phyloP scores from a whole-genome alignment of 1,140 invertebrate species.

The Steinernema feltiae region DNA sequence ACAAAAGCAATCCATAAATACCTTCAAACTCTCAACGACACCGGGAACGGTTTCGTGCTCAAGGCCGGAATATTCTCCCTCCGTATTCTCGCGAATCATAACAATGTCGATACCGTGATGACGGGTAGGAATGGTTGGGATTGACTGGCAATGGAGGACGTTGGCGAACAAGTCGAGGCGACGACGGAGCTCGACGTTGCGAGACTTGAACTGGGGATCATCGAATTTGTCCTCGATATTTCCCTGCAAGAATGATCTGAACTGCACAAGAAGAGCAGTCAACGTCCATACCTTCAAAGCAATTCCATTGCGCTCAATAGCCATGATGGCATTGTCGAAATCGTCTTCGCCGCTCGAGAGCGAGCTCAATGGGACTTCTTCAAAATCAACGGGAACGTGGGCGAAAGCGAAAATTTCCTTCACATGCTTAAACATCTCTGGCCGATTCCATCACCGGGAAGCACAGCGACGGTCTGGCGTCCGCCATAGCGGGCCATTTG shows the following conservation, averaged over 20 bases:
- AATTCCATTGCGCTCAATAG: conserved; percentile 88
- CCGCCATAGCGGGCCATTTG: conserved; percentile 78
- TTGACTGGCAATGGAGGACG: conserved; percentile 86
- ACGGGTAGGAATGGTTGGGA: conserved; percentile 75
- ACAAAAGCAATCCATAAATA: background rate
- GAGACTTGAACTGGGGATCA: conserved; percentile 37
- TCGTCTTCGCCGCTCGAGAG: conserved; percentile 73
- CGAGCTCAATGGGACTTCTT: conserved; percentile 82
- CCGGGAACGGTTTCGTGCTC: conserved; percentile 91
- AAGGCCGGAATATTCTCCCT: conserved; percentile 82
- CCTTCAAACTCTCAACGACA: conserved; percentile 92
- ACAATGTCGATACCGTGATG: conserved; percentile 87
- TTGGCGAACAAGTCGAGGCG: conserved; percentile 90
- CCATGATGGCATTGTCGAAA: conserved; percentile 82
- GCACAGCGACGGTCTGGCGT: conserved; percentile 80
- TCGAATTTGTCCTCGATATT: conserved; percentile 44
- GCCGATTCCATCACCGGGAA: conserved; percentile 86
- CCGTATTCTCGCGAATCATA: conserved; percentile 82
- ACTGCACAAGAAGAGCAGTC: background rate
- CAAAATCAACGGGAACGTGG: conserved; percentile 93
- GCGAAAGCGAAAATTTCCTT: conserved; percentile 74
- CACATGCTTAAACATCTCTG: conserved; percentile 82
- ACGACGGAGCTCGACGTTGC: conserved; percentile 50
- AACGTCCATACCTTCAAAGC: conserved; percentile 70
- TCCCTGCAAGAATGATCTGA: conserved; percentile 25